Evolutionary conservation across 2,113 vertebrate species (phyloP).

Genomic region (Mungos mungo): DNA sequence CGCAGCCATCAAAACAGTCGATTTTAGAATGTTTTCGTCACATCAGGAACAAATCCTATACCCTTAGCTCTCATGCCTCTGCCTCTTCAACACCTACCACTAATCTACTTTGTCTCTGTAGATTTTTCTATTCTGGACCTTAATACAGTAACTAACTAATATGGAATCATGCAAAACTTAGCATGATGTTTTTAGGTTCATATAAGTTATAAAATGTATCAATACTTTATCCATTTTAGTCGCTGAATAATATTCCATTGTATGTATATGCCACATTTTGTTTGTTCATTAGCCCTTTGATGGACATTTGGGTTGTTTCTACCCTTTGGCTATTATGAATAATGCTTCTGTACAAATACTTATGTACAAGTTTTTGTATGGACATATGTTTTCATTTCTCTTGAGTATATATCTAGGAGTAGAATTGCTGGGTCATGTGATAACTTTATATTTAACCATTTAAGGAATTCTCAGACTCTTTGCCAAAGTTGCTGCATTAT

Average conservation of each 20-base stretch:
- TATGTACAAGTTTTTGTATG: neutral
- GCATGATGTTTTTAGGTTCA: neutral
- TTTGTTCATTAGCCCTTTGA: neutral
- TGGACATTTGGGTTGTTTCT: neutral
- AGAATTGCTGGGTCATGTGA: neutral
- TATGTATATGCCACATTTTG: neutral
- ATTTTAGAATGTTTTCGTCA: neutral
- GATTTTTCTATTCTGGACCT: neutral
- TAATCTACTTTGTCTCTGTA: neutral
- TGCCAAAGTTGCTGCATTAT: neutral
- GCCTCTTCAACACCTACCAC: neutral
- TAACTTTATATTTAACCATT: neutral
- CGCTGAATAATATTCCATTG: neutral
- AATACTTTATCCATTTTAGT: neutral
- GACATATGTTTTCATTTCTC: neutral
- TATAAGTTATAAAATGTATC: neutral
- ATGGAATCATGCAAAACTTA: neutral
- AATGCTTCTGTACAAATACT: neutral
- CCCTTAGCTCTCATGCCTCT: neutral
- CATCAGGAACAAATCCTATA: neutral
- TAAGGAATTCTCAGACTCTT: neutral
- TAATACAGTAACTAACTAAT: neutral
- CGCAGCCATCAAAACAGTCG: neutral
- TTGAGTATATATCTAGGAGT: neutral
- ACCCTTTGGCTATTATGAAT: neutral